Evolutionary conservation across 1,140 invertebrate species (phyloP), one percentile per base, ranked within the genome.

Genomic region (Armadillidium nasatum): DNA sequence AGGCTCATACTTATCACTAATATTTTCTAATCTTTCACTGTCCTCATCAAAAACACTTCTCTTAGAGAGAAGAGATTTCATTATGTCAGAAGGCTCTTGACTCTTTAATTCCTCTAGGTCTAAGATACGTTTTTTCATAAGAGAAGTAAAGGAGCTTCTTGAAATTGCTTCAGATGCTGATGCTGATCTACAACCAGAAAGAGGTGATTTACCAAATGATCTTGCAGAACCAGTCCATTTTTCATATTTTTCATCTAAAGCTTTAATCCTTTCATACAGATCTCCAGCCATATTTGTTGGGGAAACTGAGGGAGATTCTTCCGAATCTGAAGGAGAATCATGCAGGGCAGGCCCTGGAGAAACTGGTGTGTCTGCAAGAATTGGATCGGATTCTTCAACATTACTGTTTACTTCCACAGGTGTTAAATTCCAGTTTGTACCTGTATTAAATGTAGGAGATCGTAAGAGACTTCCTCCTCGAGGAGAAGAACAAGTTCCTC

Each of bases 21-120:
- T 85, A 82, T 95, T 94, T 84, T 97, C 95, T 21, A 98, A 86
- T 10, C 96, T 87, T 83, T 97, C 95, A 13, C 92, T 91, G 84
- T 98, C 96, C 84, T 97, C 95, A 83, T 98, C 96, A 84, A 98
- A 97, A 11, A 98, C 94, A 72, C 93, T 96, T 71, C 92, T 90
- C 83, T 94, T 95, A 9, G 94, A 93, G 77, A 97, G 86, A 71
- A 98, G 88, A 13, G 93, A 94, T 82, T 95, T 94, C 6, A 96
- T 92, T 78, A 98, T 96, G 80, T 97, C 95, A 1, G 95, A 97
- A 0, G 94, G 95, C 83, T 96, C 85, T 67, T 75, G 91, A 22
- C 80, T 79, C 71, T 74, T 93, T 87, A 85, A 81, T 74, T 84
- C 83, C 82, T 93, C 91, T 66, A 93, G 86, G 79, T 92, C 90